Base-by-base conservation (phyloP, 35 echinoderm and acorn worm species). In the Patiria miniata region DNA sequence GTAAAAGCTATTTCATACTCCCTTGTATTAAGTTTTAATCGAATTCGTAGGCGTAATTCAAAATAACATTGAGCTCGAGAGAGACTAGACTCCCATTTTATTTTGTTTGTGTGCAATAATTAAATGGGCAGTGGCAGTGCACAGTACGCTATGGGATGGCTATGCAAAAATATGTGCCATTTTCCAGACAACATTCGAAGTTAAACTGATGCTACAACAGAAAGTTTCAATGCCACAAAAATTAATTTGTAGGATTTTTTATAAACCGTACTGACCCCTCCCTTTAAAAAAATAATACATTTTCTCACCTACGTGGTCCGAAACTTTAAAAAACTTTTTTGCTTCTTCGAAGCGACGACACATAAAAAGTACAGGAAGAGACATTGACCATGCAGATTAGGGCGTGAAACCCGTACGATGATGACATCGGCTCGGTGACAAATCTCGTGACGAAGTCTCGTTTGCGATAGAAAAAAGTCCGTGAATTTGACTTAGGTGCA, bases 371-470 rank as follows among this genome's bases (percentile, higher is more conserved):
- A 53, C 82, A 84, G 82, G 53, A 84, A 84, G 82, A 58, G 82
- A 84, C 53, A 58, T 84, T 84, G 29, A 36, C 82, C 82, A 57
- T 84, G 51, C 44, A 59, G 36, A n/a, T 10, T 19, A 84, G 53
- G 57, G 53, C 39, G 51, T 53, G 82, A 84, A 84, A 84, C 82
- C 82, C 82, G 82, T 84, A 42, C 23, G 50, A 84, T 84, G 53
- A 84, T 58, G 82, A 59, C 82, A 84, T 84, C 82, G 52, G 15
- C 29, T 34, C 26, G 21, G n/a, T n/a, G 15, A 28, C 65, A 73
- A 73, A 73, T 73, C 65, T 73, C 65, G 82, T 58, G 52, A 60
- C 53, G 38, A 37, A 19, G 57, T 84, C 82, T 58, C 82, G 82
- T 36, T 73, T 22, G 65, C 26, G 15, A 26, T 73, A 23, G 9